Evolutionary conservation across 2,888 invertebrate genomes (phyloP), one percentile per base, ranked within the genome.

Genomic region (Hoplodrina blanda): DNA sequence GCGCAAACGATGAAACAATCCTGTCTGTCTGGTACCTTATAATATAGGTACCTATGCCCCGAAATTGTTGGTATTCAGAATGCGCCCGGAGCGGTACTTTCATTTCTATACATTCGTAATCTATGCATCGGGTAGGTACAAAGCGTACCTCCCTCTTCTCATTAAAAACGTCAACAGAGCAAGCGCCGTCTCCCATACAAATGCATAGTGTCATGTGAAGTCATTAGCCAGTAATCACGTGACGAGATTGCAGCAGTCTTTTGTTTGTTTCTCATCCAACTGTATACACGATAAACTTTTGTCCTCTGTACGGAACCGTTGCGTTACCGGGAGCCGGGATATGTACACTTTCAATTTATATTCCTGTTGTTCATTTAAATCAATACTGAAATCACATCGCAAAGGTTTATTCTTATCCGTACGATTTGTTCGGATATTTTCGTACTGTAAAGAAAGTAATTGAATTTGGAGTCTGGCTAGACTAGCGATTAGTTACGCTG

Each of bases 201-300:
- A 80, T 78, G 81, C 79, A 84, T 80, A 84, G 86, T 85, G 82
- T 84, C 80, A 83, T 83, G 84, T 84, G 85, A 85, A 85, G 87
- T 90, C 90, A 90, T 90, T 90, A 90, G 86, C 87, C 84, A 83
- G 86, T 88, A 88, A 89, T 89, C 87, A 88, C 82, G 87, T 86
- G 85, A 85, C 81, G 76, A 80, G 75, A 81, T 83, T 73, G 80
- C 83, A 59, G 69, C 62, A 76, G 81, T 80, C 81, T 83, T 85
- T 85, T 83, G 84, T 86, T 82, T 80, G 76, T 55, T 73, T 65
- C 64, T 62, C 73, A 82, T 73, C 69, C 69, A 78, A 63, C 73
- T 75, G 49, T 69, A 57, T 66, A 76, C 71, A 73, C 64, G 76
- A 73, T 79, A 78, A 80, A 79, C 76, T 78, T 85, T 81, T 75